Percentiles rank a stretch among this genome's conserved stretches.
Conservation (phyloP, 2,888 invertebrate genomes). For the Eupithecia centaureata region DNA sequence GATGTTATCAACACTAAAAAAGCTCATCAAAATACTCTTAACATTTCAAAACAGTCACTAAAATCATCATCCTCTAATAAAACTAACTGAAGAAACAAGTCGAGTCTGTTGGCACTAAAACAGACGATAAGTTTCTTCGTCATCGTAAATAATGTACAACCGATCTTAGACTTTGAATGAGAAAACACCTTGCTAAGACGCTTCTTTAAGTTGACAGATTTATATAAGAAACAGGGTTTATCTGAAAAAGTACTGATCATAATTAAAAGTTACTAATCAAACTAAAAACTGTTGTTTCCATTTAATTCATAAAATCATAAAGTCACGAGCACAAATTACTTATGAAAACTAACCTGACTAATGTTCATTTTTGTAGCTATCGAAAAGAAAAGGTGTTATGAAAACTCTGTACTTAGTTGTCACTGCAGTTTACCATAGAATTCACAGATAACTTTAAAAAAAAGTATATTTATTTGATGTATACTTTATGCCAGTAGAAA, state of each 20-base stretch:
- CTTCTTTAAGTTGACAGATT: neutral
- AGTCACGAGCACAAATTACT: neutral
- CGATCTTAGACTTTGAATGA: too few relatives aligned
- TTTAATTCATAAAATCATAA: too few relatives aligned
- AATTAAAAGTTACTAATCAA: neutral
- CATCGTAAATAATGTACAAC: too few relatives aligned
- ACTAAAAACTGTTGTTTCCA: neutral
- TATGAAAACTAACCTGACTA: neutral
- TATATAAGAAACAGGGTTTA: neutral
- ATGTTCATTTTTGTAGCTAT: neutral
- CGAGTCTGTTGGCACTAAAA: too few relatives aligned
- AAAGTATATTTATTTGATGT: too few relatives aligned
- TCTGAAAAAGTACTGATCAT: neutral
- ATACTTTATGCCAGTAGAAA: neutral
- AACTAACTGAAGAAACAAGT: too few relatives aligned
- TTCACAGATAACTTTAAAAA: neutral
- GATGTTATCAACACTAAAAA: neutral
- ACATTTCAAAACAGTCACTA: neutral
- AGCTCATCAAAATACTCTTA: neutral
- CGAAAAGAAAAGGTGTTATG: neutral
- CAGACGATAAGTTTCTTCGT: too few relatives aligned
- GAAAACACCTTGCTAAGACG: too few relatives aligned
- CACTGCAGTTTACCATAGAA: neutral
- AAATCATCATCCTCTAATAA: neutral
- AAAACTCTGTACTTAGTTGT: neutral